Conservation (phyloP, 2,797 vertebrate genomes). For the Emys orbicularis region DNA sequence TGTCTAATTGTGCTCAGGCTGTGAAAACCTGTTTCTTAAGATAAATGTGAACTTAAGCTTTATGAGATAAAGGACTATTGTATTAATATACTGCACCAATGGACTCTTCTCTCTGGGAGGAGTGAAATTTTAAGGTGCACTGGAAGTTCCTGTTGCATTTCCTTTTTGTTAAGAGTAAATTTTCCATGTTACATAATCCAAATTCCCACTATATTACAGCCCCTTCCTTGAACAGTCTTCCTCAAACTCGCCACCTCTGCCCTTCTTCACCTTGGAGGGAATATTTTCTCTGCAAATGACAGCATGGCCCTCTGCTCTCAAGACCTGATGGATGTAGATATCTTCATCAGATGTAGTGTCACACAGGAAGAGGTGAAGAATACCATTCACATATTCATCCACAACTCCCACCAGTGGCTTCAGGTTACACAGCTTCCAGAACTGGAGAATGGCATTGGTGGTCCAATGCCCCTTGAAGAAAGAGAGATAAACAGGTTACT, state of each 20-base stretch:
- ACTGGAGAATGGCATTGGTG: slow-evolving; percentile 81
- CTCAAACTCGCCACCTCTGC: background rate
- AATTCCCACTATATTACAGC: background rate
- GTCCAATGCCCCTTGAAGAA: slow-evolving; percentile 87
- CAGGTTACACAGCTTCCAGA: slow-evolving; percentile 86
- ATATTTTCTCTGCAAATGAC: slow-evolving; percentile 73
- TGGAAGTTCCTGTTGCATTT: background rate
- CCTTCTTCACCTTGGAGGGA: slow-evolving; percentile 77
- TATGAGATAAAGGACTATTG: background rate
- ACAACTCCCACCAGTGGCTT: slow-evolving; percentile 89
- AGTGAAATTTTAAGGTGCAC: background rate
- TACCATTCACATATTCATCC: slow-evolving; percentile 86
- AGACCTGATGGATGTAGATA: slow-evolving; percentile 87
- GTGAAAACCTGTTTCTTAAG: background rate
- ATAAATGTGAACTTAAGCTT: background rate
- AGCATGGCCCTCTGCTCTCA: slow-evolving; percentile 86
- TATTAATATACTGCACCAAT: background rate
- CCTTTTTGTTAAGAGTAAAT: background rate
- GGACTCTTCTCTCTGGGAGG: background rate
- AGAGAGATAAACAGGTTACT: background rate
- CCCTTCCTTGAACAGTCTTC: background rate
- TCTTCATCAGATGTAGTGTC: slow-evolving; percentile 91
- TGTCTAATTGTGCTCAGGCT: background rate
- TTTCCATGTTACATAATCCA: background rate
- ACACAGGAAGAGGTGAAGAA: slow-evolving; percentile 92